A percentile compares a stretch with the other conserved stretches of the same genome.
These are phyloP conservation scores for Dicrostonyx torquatus DNA, from an alignment of 2,797 vertebrate genomes.

Conservation along the genomic window DNA sequence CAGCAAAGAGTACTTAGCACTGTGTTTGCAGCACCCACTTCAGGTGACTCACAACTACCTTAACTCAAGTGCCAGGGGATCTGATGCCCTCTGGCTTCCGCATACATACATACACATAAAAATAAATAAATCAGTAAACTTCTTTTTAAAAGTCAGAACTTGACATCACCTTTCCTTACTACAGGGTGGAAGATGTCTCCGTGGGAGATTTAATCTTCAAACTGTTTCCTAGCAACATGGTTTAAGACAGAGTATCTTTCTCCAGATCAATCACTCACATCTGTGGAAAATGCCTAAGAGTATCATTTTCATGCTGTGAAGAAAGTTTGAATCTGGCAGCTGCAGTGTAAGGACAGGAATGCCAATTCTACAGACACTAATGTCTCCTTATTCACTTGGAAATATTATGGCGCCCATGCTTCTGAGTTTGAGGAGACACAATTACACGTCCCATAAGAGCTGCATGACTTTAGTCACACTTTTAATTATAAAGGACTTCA, in stretches of 20 bases:
- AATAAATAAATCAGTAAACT: background rate
- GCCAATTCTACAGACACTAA: slow-evolving; percentile 63
- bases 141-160: slow-evolving; percentile 35
- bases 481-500: slow-evolving; percentile 44
- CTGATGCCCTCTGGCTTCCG: background rate
- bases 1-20: background rate
- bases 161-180: slow-evolving; percentile 61
- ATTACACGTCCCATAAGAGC: slow-evolving; percentile 30
- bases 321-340: slow-evolving; percentile 85
- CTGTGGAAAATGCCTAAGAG: slow-evolving; percentile 84
- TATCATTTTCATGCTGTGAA: slow-evolving; percentile 87
- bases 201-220: slow-evolving; percentile 86
- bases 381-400: slow-evolving; percentile 63
- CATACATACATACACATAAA: background rate
- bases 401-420: slow-evolving; percentile 68
- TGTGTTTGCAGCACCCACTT: background rate
- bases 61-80: background rate
- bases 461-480: slow-evolving; percentile 18
- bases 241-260: slow-evolving; percentile 87
- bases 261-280: slow-evolving; percentile 84
- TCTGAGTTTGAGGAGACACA: slow-evolving; percentile 60
- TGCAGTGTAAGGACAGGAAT: slow-evolving; percentile 78
- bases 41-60: background rate
- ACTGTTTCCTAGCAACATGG: slow-evolving; percentile 93
- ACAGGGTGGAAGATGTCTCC: slow-evolving; percentile 79